A percentile compares a stretch with the other conserved stretches of the same genome.
These are phyloP conservation scores for Cathartes aura DNA, from an alignment of 2,113 vertebrate genomes.

Conservation along the genomic window DNA sequence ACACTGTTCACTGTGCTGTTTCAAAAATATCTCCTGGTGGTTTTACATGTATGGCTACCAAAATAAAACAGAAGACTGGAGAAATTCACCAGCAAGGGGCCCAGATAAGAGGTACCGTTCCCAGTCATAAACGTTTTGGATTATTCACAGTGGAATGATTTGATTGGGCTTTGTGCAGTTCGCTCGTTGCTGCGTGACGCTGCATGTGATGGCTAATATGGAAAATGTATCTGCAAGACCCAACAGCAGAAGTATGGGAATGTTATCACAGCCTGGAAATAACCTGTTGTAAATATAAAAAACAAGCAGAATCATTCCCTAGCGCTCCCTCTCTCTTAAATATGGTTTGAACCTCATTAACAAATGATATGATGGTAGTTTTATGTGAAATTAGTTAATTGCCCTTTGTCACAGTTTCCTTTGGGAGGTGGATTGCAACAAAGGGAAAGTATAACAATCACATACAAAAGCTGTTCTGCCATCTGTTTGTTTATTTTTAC, in stretches of 20 bases:
- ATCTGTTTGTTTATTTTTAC: constrained; percentile 35
- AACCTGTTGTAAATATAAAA: neutral
- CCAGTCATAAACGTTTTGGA: neutral
- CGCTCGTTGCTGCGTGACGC: neutral
- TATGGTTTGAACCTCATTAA: neutral
- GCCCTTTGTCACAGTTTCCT: neutral
- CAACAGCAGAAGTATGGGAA: neutral
- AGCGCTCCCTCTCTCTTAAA: neutral
- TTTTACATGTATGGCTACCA: constrained; percentile 4
- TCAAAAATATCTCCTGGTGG: constrained; percentile 52
- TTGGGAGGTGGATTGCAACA: neutral
- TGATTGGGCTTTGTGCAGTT: neutral
- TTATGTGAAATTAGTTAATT: constrained; percentile 13
- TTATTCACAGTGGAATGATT: neutral
- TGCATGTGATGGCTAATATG: accelerated
- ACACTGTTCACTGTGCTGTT: neutral
- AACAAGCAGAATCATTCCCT: neutral
- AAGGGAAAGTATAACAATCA: neutral
- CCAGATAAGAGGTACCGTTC: neutral
- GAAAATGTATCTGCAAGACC: neutral
- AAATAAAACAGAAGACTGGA: constrained; percentile 1
- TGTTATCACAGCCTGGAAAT: neutral
- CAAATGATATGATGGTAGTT: neutral
- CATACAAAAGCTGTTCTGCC: neutral
- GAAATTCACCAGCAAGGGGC: constrained; percentile 11